Evolutionary conservation across 2,797 vertebrate genomes (phyloP).

Genomic region (Pachyuromys duprasi): DNA sequence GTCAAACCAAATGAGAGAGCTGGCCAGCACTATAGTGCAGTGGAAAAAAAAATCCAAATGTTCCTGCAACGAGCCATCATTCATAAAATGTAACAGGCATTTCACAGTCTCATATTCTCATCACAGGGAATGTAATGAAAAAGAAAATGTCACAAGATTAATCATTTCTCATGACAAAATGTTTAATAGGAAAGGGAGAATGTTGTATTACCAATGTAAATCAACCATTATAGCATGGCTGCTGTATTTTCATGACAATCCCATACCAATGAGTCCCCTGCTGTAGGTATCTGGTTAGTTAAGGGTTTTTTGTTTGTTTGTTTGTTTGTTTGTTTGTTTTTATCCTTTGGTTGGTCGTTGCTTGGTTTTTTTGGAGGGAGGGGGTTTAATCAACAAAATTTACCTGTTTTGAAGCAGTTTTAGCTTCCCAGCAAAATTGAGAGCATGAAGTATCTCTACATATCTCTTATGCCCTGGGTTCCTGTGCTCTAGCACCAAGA

Average conservation of each 20-base stretch:
- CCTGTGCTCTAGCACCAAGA: neutral
- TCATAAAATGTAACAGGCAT: conserved; percentile 46
- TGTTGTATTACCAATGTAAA: conserved; percentile 72
- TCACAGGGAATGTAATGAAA: conserved; percentile 71
- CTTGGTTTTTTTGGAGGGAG: neutral
- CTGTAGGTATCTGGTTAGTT: neutral
- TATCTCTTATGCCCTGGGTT: neutral
- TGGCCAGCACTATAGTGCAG: conserved; percentile 19
- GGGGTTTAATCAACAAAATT: neutral
- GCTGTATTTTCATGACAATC: neutral
- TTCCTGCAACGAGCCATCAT: conserved; percentile 41
- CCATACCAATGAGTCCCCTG: neutral
- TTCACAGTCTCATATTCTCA: conserved; percentile 58
- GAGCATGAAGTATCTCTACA: neutral
- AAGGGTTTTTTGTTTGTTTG: too few species aligned
- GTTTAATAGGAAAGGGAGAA: conserved; percentile 72
- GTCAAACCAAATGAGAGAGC: conserved; percentile 50
- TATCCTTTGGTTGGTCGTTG: neutral
- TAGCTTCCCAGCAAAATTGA: neutral
- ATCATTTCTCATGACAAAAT: conserved; percentile 76
- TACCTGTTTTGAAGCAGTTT: neutral
- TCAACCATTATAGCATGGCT: conserved; percentile 57
- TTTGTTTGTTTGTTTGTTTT: neutral
- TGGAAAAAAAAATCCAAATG: conserved; percentile 34
- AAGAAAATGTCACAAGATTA: conserved; percentile 77